These are phyloP conservation scores for Myiothlypis coronata DNA, from an alignment of 2,797 vertebrate genomes.

Conservation along the genomic window DNA sequence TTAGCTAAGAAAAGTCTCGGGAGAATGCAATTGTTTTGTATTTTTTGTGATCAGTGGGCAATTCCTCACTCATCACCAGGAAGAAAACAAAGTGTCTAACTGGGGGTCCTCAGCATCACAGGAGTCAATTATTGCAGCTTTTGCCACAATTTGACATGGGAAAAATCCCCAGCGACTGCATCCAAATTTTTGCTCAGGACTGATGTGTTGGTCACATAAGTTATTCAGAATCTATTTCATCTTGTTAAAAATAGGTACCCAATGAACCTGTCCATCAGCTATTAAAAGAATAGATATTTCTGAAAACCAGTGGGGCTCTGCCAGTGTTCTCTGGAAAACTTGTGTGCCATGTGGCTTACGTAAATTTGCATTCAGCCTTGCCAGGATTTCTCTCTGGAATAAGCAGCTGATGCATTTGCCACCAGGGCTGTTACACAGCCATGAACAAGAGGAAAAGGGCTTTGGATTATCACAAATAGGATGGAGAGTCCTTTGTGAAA, in stretches of 20 bases:
- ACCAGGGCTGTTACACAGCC: background rate
- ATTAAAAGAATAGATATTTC: constrained; percentile 32
- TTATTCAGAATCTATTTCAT: background rate
- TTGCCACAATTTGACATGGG: background rate
- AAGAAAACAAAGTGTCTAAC: background rate
- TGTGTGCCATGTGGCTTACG: background rate
- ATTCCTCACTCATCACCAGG: background rate
- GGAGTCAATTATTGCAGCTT: background rate
- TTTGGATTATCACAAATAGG: background rate
- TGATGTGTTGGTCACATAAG: background rate
- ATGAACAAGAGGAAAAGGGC: background rate
- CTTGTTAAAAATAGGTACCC: constrained; percentile 7
- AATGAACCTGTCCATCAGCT: background rate
- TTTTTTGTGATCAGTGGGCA: background rate
- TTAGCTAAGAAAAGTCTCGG: background rate
- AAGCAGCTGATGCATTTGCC: background rate
- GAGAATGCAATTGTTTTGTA: background rate
- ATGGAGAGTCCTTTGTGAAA: background rate
- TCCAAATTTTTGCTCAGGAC: background rate
- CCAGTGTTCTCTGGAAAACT: constrained; percentile 22
- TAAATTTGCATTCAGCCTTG: background rate
- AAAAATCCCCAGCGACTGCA: background rate
- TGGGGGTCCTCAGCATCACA: background rate
- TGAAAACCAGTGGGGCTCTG: background rate
- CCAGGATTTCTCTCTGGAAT: background rate